These are phyloP conservation scores for Mesembrinibis cayennensis DNA, from an alignment of 2,113 vertebrate genomes.

Conservation along the genomic window DNA sequence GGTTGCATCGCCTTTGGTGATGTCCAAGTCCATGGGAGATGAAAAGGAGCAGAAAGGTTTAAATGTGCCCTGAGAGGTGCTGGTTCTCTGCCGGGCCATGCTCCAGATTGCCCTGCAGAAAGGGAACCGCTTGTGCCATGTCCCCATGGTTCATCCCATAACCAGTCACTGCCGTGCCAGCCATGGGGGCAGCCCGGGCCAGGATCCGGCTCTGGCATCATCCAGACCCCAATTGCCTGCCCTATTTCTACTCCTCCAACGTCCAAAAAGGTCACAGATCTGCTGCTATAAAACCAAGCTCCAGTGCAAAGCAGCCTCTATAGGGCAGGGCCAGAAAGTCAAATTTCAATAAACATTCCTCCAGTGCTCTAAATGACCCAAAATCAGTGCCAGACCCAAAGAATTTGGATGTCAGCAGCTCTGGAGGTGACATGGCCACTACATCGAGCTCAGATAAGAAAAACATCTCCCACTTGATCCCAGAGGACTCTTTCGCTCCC, in stretches of 20 bases:
- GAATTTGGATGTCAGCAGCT: background rate
- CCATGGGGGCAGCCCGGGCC: background rate
- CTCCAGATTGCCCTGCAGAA: background rate
- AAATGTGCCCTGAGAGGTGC: background rate
- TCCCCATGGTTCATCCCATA: background rate
- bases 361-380: background rate
- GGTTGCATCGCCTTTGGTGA: accelerated
- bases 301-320: background rate
- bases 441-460: accelerated
- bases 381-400: background rate
- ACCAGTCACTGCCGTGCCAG: background rate
- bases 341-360: background rate
- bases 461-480: background rate
- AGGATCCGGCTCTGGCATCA: background rate
- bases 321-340: background rate
- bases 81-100: background rate
- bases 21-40: background rate
- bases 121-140: background rate
- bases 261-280: background rate
- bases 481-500: background rate
- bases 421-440: background rate
- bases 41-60: background rate
- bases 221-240: background rate
- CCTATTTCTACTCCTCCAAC: background rate
- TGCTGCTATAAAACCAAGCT: background rate